Evolutionary conservation across 2,888 invertebrate species (phyloP), one percentile per base, ranked within the genome.

Genomic region (Rotaria magnacalcarata): DNA sequence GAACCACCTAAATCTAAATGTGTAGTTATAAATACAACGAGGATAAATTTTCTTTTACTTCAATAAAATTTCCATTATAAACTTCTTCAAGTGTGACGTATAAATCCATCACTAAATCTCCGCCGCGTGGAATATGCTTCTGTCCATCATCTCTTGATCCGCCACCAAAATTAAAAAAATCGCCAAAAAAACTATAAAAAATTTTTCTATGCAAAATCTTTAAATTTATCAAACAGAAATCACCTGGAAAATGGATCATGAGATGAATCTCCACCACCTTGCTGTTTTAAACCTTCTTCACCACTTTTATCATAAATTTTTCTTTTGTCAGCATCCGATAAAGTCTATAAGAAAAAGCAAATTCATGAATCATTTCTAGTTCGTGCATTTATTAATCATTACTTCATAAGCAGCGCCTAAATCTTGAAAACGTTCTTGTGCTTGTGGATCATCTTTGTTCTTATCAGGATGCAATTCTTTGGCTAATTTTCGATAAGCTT

Each of bases 381-480:
- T 67, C n/a, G 2, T 58, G 27, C n/a, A 11, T 19, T 14, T 10
- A 52, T 16, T 34, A 6, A 10, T 16, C 1, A 98, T 92, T 87
- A 92, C 96, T 92, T 97, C 97, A 90, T 98, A 98, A 0, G 97
- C 98, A 19, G 96, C 96, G 50, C 96, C 95, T 84, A 98, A 92
- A 90, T 97, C 96, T 92, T 96, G 95, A 90, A 99, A 99, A 91
- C 96, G 96, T 89, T 94, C 94, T 0, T 96, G 95, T 0, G 99
- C 96, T 86, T 95, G 93, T 0, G 96, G 95, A 92, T 99, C 97
- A 91, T 95, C 95, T 90, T 94, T 94, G 91, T 99, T 98, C 91
- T 96, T 97, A 90, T 99, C 99, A 24, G 99, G 99, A 93, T 99
- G 99, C 88, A 96, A 92, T 91, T 96, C 96, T 92, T 96, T 97